These are phyloP conservation scores for Phacellophora camtschatica DNA, from an alignment of 30 jellyfish, hydroid and myxozoan species.

Conservation along the genomic window DNA sequence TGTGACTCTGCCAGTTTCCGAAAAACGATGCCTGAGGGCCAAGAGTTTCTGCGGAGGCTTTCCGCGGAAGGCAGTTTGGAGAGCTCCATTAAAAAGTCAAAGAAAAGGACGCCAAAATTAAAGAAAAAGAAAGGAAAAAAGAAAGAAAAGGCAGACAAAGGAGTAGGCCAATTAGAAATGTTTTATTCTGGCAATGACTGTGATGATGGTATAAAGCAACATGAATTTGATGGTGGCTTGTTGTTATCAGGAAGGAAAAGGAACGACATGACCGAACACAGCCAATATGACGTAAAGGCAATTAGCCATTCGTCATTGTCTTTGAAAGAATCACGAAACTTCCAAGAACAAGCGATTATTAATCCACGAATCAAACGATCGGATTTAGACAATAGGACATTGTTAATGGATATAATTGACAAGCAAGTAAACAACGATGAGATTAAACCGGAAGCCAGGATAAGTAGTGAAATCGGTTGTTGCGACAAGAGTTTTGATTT, in stretches of 20 bases:
- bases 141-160: not conserved
- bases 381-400: not conserved
- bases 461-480: not conserved
- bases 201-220: not conserved
- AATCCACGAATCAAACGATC: not conserved
- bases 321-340: too few relatives aligned
- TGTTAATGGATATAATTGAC: too few relatives aligned
- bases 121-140: not conserved
- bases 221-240: not conserved
- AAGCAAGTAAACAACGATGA: too few relatives aligned
- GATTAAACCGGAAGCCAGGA: not conserved
- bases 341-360: not conserved
- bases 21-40: constrained; percentile 1
- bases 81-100: constrained; percentile 2
- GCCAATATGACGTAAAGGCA: not conserved
- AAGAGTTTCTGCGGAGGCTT: not conserved
- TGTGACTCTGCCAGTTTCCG: not conserved
- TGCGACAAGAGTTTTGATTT: not conserved
- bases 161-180: not conserved
- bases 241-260: not conserved
- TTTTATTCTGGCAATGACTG: not conserved
- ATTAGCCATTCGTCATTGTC: too few relatives aligned
- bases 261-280: not conserved
- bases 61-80: not conserved
- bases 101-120: not conserved